Evolutionary conservation across 2,113 vertebrate genomes (phyloP).

Genomic region (Conger conger): DNA sequence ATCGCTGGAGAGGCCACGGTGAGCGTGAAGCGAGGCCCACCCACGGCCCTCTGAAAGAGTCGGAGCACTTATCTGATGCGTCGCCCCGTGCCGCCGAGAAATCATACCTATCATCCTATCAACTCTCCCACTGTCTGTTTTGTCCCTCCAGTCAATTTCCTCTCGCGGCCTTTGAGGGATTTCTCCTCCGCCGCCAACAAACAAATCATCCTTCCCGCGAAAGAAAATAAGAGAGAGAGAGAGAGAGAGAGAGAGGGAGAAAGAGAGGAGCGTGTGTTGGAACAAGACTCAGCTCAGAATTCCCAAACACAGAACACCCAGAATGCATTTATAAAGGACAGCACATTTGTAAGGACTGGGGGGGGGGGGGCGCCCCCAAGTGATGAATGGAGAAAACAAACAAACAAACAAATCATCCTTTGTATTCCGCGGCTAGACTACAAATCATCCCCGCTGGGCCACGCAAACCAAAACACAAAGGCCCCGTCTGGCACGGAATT

Average conservation of each 20-base stretch:
- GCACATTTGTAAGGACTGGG: neutral
- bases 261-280: too few relatives aligned
- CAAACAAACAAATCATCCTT: conserved; percentile 7
- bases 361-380: too few relatives aligned
- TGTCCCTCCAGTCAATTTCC: neutral
- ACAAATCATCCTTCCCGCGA: neutral
- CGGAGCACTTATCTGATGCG: neutral
- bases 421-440: conserved; percentile 12
- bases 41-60: neutral
- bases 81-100: neutral
- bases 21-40: neutral
- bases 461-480: conserved; percentile 39
- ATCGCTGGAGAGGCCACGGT: neutral
- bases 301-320: neutral
- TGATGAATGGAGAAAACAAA: conserved; percentile 12
- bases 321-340: conserved; percentile 8
- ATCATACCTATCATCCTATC: neutral
- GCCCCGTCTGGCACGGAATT: conserved; percentile 32
- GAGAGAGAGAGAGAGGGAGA: too few relatives aligned
- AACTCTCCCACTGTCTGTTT: neutral
- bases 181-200: conserved; percentile 1
- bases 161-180: neutral
- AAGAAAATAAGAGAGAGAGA: neutral
- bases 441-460: conserved; percentile 13
- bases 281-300: neutral